phyloP scores from a whole-genome alignment of 2,888 invertebrate species.

The Drosophila anceps region DNA sequence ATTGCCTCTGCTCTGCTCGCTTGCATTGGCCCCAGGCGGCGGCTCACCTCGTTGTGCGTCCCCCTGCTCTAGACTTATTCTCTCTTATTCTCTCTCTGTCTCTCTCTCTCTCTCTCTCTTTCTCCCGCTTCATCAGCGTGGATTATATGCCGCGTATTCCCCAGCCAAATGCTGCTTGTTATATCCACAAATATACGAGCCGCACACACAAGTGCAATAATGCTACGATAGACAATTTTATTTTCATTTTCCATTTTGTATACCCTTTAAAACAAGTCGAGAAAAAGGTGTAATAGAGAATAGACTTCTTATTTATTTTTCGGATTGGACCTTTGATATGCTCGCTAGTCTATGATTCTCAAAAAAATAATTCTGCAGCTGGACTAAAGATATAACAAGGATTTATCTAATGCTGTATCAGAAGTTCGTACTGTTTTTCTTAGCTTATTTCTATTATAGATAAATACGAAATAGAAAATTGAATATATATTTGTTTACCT shows the following conservation, averaged over 20 bases:
- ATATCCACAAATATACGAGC: slow-evolving; percentile 43
- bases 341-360: too few species aligned
- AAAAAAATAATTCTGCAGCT: background rate
- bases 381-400: too few species aligned
- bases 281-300: background rate
- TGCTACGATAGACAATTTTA: slow-evolving; percentile 67
- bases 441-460: too few species aligned
- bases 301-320: too few species aligned
- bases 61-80: too few species aligned
- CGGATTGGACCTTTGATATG: too few species aligned
- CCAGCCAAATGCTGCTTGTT: slow-evolving; percentile 60
- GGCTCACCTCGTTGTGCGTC: slow-evolving; percentile 53
- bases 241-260: slow-evolving; percentile 72
- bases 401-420: too few species aligned
- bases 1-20: slow-evolving; percentile 72
- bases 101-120: too few species aligned
- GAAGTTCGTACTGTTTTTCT: too few species aligned
- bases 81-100: too few species aligned
- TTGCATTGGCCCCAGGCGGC: slow-evolving; percentile 68
- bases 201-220: slow-evolving; percentile 10
- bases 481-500: too few species aligned
- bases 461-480: too few species aligned
- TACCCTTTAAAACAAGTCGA: slow-evolving; percentile 5
- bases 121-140: slow-evolving; percentile 25
- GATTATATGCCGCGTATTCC: slow-evolving; percentile 63